phyloP scores from a whole-genome alignment of 30 jellyfish, hydroid and myxozoan genomes.

The Phacellophora camtschatica region DNA sequence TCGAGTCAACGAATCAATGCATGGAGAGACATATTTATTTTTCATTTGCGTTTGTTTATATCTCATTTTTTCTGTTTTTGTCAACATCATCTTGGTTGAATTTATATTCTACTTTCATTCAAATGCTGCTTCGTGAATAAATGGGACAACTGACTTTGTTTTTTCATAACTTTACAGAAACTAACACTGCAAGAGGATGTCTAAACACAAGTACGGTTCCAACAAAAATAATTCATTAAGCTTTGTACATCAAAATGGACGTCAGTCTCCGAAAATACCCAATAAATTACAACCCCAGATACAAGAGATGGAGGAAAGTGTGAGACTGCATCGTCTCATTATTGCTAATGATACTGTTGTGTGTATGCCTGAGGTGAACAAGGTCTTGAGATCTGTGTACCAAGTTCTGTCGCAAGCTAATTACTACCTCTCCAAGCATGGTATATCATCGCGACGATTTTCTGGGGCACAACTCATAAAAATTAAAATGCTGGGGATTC shows the following conservation, averaged over 20 bases:
- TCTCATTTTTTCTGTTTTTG: too few relatives aligned
- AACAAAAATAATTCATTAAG: slow-evolving; percentile 19
- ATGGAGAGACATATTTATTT: too few relatives aligned
- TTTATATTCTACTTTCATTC: too few relatives aligned
- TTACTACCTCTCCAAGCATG: slow-evolving; percentile 95
- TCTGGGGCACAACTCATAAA: slow-evolving; percentile 97
- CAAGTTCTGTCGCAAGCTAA: slow-evolving; percentile 98
- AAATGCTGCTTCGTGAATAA: too few relatives aligned
- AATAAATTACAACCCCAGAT: slow-evolving; percentile 19
- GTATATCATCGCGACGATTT: slow-evolving; percentile 90
- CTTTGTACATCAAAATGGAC: slow-evolving; percentile 41
- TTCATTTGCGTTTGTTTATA: too few relatives aligned
- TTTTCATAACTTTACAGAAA: not conserved
- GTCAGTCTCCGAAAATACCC: slow-evolving; percentile 28
- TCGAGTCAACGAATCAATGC: too few relatives aligned
- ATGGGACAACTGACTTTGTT: too few relatives aligned
- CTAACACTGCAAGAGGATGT: not conserved
- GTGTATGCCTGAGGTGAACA: slow-evolving; percentile 98
- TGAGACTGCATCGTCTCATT: slow-evolving; percentile 82
- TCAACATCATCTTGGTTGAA: too few relatives aligned
- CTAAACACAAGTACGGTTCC: slow-evolving; percentile 8
- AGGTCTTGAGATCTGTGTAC: slow-evolving; percentile 87
- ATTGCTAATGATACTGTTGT: slow-evolving; percentile 85
- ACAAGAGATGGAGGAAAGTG: slow-evolving; percentile 55
- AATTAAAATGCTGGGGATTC: slow-evolving; percentile 92